These are phyloP conservation scores for Polypedilum vanderplanki DNA, from an alignment of 1,140 invertebrate genomes.

Conservation along the genomic window DNA sequence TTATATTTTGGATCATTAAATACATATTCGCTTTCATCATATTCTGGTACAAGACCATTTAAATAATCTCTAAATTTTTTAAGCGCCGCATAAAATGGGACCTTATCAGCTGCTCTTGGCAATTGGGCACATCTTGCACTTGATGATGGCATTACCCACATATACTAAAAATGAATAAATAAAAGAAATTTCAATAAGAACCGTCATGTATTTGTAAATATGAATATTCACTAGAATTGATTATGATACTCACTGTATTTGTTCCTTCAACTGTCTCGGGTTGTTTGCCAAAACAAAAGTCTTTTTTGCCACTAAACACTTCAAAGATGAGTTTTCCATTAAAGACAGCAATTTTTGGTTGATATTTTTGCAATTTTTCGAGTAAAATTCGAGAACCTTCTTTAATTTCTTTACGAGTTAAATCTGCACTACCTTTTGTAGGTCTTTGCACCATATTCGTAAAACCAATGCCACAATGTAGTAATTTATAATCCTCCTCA, in stretches of 20 bases:
- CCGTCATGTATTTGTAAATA: not conserved
- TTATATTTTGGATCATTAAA: constrained; percentile 72
- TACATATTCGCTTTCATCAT: constrained; percentile 86
- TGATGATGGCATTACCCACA: constrained; percentile 98
- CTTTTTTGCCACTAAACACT: constrained; percentile 94
- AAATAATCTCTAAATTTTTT: constrained; percentile 92
- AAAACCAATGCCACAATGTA: constrained; percentile 93
- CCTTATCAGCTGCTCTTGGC: constrained; percentile 91
- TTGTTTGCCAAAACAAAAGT: constrained; percentile 93
- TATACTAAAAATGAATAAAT: constrained; percentile 56
- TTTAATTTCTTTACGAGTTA: constrained; percentile 94
- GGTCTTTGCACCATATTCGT: constrained; percentile 94
- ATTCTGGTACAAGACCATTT: constrained; percentile 77
- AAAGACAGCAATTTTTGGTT: constrained; percentile 95
- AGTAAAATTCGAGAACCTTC: constrained; percentile 86
- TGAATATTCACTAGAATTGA: constrained; percentile 30
- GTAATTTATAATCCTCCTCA: constrained; percentile 88
- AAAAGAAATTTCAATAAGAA: too few relatives aligned
- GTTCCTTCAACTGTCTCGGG: constrained; percentile 87
- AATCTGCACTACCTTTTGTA: constrained; percentile 90
- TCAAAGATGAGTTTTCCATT: constrained; percentile 98
- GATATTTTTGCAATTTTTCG: constrained; percentile 86
- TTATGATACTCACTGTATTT: constrained; percentile 69
- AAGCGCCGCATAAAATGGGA: constrained; percentile 90
- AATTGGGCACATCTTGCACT: constrained; percentile 92